Conservation (phyloP, 2,797 vertebrate genomes). For the Streptopelia turtur region DNA sequence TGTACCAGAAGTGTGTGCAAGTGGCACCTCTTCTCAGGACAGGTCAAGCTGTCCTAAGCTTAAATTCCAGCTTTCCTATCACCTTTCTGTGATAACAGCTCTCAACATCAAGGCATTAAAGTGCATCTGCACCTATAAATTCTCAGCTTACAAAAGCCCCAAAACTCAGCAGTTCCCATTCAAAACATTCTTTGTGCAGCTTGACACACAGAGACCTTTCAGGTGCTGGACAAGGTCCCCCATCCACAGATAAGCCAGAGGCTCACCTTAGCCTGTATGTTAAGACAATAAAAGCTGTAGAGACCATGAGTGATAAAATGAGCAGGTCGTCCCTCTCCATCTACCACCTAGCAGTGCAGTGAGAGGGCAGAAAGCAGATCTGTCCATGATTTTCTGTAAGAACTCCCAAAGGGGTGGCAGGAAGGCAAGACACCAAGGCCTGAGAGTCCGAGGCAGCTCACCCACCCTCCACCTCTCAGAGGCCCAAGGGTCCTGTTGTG, state of each 20-base stretch:
- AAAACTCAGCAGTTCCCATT: neutral
- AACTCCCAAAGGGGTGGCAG: neutral
- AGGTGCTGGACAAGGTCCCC: neutral
- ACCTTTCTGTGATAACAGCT: neutral
- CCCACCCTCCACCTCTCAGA: accelerated
- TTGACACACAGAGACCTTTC: neutral
- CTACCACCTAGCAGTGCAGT: neutral
- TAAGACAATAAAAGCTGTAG: neutral
- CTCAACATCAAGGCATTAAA: neutral
- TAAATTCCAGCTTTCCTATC: neutral
- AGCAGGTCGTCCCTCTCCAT: neutral
- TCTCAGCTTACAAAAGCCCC: neutral
- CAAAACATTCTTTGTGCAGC: neutral
- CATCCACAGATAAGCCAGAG: accelerated
- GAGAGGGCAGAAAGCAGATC: neutral
- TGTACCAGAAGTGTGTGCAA: neutral
- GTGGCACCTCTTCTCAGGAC: neutral
- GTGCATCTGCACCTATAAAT: neutral
- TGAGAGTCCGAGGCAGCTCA: neutral
- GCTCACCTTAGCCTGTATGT: neutral
- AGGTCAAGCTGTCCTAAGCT: neutral
- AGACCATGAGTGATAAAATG: accelerated
- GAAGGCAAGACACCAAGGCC: neutral
- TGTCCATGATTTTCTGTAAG: neutral
- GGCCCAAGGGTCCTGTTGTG: neutral